Conservation (phyloP, 2,113 vertebrate genomes). For the Puntigrus tetrazona region DNA sequence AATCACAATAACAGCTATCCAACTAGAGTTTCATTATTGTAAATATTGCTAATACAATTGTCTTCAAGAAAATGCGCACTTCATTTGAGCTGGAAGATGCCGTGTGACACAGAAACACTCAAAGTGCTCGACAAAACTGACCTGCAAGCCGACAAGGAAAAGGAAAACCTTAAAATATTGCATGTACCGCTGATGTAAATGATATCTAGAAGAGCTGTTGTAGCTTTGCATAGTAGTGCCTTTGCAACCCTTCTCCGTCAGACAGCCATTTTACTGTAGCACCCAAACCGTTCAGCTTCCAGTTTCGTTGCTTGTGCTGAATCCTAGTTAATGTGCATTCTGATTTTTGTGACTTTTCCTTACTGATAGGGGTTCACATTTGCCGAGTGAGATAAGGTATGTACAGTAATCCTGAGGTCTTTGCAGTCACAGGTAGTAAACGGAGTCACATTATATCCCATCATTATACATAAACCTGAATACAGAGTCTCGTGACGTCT, state of each 20-base stretch:
- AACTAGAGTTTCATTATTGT: neutral
- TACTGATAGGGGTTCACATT: slow-evolving; percentile 15
- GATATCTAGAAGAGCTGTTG: neutral
- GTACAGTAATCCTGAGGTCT: slow-evolving; percentile 34
- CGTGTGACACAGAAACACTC: neutral
- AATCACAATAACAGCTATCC: neutral
- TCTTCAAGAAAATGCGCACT: neutral
- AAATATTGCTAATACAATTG: neutral
- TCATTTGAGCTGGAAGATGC: neutral
- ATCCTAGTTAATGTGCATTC: slow-evolving; percentile 6
- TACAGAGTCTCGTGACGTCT: neutral
- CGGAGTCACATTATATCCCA: slow-evolving; percentile 29
- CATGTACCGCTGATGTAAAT: slow-evolving; percentile 26
- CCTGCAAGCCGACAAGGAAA: neutral
- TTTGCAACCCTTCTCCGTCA: neutral
- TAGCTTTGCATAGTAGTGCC: slow-evolving; percentile 33
- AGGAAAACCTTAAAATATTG: neutral
- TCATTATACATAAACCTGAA: neutral
- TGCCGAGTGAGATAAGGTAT: slow-evolving; percentile 6
- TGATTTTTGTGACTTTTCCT: neutral
- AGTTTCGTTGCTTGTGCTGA: neutral
- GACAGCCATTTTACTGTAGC: neutral
- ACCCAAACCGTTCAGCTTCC: neutral
- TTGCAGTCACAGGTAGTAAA: slow-evolving; percentile 37
- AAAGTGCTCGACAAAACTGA: slow-evolving; percentile 12